phyloP scores from a whole-genome alignment of 2,113 vertebrate species.

The Calonectris borealis region DNA sequence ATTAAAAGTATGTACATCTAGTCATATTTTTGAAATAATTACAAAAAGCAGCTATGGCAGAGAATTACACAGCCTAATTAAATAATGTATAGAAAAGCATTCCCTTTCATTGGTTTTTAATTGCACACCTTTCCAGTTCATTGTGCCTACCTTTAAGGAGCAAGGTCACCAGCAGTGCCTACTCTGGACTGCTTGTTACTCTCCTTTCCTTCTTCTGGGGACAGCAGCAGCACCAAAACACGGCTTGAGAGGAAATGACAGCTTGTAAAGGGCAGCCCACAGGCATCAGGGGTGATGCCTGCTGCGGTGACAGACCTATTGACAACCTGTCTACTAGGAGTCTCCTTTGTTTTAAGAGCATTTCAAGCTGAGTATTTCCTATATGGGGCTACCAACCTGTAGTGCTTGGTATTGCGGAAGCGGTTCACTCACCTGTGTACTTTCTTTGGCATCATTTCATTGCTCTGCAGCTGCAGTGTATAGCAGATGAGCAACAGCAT shows the following conservation, averaged over 20 bases:
- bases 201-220: background rate
- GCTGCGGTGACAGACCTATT: background rate
- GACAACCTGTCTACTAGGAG: fast-evolving
- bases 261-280: background rate
- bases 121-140: background rate
- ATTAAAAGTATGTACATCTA: background rate
- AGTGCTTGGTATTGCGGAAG: background rate
- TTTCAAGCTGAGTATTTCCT: background rate
- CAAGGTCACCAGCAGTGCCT: background rate
- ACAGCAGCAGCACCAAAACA: background rate
- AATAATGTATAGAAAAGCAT: background rate
- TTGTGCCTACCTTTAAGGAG: background rate
- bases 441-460: background rate
- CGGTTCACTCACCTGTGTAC: background rate
- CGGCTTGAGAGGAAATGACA: background rate
- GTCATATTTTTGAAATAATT: background rate
- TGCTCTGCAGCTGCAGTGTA: background rate
- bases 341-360: background rate
- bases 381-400: background rate
- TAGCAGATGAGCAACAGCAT: background rate
- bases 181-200: background rate
- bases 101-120: background rate
- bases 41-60: background rate
- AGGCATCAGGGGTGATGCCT: background rate
- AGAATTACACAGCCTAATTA: background rate